A percentile compares a stretch with the other conserved stretches of the same genome.
phyloP scores from a whole-genome alignment of 2,797 vertebrate species.

The Valencia hispanica region DNA sequence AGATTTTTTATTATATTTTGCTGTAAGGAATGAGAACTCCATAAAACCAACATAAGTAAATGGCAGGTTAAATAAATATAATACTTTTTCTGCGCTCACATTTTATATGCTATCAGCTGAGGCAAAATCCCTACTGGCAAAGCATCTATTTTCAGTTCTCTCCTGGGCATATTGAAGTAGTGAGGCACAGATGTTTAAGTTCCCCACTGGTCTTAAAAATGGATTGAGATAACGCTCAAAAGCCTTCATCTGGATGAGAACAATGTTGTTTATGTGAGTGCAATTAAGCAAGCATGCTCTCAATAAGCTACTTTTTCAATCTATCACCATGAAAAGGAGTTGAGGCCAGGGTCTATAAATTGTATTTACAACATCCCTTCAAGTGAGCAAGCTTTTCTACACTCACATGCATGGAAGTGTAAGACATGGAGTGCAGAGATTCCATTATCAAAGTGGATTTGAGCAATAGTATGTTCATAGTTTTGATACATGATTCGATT shows the following conservation, averaged over 20 bases:
- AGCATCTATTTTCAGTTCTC: conserved; percentile 65
- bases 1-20: background rate
- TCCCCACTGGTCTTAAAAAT: conserved; percentile 63
- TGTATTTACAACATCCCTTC: conserved; percentile 13
- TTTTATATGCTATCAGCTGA: conserved; percentile 49
- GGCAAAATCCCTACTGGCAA: conserved; percentile 46
- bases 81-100: background rate
- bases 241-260: conserved; percentile 22
- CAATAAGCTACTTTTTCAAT: conserved; percentile 45
- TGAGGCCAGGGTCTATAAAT: background rate
- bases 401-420: conserved; percentile 2
- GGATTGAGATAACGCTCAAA: conserved; percentile 46
- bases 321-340: conserved; percentile 36
- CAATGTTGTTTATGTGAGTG: conserved; percentile 48
- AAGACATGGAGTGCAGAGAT: conserved; percentile 13
- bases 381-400: background rate
- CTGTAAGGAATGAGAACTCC: conserved; percentile 30
- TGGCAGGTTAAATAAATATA: conserved; percentile 51
- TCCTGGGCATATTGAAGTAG: conserved; percentile 54
- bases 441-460: conserved; percentile 8
- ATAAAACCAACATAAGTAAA: conserved; percentile 22
- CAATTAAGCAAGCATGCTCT: conserved; percentile 60
- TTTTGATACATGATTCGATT: background rate
- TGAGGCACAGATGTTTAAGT: conserved; percentile 71
- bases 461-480: background rate